Evolutionary conservation across 2,888 invertebrate genomes (phyloP).

Genomic region (Keiferia lycopersicella): DNA sequence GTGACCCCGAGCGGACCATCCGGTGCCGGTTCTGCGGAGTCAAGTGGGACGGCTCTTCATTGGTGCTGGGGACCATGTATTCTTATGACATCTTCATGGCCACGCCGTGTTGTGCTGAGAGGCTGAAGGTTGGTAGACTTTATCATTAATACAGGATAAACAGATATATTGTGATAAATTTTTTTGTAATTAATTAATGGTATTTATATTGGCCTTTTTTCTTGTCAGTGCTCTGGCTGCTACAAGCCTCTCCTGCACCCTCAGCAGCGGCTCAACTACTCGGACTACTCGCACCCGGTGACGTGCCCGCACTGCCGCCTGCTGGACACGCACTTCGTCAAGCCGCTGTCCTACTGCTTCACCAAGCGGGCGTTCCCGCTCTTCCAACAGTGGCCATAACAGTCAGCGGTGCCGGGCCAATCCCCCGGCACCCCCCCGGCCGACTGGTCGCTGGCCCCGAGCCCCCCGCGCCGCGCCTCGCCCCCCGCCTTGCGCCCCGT

Average conservation of each 20-base stretch:
- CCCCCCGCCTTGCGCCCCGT: constrained; percentile 74
- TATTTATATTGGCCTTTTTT: neutral
- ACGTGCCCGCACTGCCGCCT: constrained; percentile 95
- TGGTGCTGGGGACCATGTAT: constrained; percentile 98
- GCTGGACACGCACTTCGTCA: constrained; percentile 96
- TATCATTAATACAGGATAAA: neutral
- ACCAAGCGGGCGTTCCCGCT: constrained; percentile 86
- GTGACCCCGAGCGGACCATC: constrained; percentile 87
- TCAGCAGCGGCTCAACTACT: constrained; percentile 93
- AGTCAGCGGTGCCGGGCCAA: constrained; percentile 86
- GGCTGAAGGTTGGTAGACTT: constrained; percentile 87
- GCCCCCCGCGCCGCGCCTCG: constrained; percentile 69
- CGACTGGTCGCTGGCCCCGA: constrained; percentile 67
- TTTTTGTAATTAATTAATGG: neutral
- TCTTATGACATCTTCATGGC: constrained; percentile 99
- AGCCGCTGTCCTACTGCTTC: constrained; percentile 92
- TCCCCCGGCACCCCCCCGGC: constrained; percentile 76
- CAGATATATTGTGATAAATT: too few relatives aligned
- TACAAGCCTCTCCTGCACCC: constrained; percentile 93
- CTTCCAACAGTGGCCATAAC: constrained; percentile 93
- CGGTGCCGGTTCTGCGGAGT: constrained; percentile 92
- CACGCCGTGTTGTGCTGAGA: constrained; percentile 96
- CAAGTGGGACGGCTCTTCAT: constrained; percentile 95
- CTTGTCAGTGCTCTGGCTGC: constrained; percentile 94
- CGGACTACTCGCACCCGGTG: constrained; percentile 95